phyloP scores from a whole-genome alignment of 2,888 invertebrate species.

The Pammene fasciana region DNA sequence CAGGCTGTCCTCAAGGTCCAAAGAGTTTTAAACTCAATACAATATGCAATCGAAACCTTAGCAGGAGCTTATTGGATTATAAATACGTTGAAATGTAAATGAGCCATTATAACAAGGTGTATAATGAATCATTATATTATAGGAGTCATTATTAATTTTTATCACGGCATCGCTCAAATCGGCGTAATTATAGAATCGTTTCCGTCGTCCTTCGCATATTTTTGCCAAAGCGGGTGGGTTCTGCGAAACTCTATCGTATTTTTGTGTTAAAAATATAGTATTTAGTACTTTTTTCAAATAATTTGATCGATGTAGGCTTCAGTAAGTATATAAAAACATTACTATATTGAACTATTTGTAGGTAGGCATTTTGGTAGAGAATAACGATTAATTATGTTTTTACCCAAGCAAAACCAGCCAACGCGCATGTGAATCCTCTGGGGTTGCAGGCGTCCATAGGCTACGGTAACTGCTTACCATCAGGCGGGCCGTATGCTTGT shows the following conservation, averaged over 20 bases:
- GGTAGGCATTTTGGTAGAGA: too few relatives aligned
- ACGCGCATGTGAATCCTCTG: too few relatives aligned
- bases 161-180: constrained; percentile 49
- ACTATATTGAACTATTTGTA: too few relatives aligned
- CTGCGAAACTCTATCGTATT: constrained; percentile 10
- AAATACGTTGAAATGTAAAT: constrained; percentile 5
- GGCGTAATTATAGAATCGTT: constrained; percentile 48
- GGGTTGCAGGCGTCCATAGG: too few relatives aligned
- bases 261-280: not conserved
- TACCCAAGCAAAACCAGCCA: too few relatives aligned
- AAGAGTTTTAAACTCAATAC: not conserved
- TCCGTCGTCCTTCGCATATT: constrained; percentile 56
- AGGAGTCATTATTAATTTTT: constrained; percentile 38
- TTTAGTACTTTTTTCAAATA: not conserved
- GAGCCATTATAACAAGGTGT: not conserved
- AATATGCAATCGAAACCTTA: constrained; percentile 1
- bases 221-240: constrained; percentile 51
- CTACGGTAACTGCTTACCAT: too few relatives aligned
- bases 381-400: too few relatives aligned
- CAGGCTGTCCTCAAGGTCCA: too few relatives aligned
- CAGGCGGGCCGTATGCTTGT: too few relatives aligned
- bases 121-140: constrained; percentile 12
- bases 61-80: constrained; percentile 1
- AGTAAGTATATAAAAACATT: too few relatives aligned
- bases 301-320: too few relatives aligned